Conservation (phyloP, 2,113 vertebrate genomes). For the Taurulus bubalis region DNA sequence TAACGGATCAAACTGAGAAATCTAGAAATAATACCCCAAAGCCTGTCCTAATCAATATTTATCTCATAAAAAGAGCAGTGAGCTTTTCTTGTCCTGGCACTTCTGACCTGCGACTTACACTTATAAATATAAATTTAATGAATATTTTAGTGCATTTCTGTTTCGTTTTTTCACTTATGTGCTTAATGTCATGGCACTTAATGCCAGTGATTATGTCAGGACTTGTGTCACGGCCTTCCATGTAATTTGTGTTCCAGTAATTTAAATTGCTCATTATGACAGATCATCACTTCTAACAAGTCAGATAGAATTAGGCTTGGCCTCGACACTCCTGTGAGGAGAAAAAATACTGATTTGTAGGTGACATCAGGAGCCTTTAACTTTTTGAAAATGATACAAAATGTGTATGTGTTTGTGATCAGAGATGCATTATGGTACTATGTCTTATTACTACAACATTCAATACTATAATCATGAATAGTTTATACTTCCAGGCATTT, state of each 20-base stretch:
- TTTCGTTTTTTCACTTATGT: background rate
- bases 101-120: slow-evolving; percentile 3
- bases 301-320: background rate
- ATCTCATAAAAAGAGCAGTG: slow-evolving; percentile 27
- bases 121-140: background rate
- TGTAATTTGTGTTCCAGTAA: slow-evolving; percentile 26
- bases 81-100: slow-evolving; percentile 25
- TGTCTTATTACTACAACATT: background rate
- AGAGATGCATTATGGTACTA: background rate
- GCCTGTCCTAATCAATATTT: slow-evolving; percentile 46
- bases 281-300: slow-evolving; percentile 18
- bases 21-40: slow-evolving; percentile 25
- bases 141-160: background rate
- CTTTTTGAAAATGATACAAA: background rate
- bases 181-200: slow-evolving; percentile 7
- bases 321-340: background rate
- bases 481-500: background rate
- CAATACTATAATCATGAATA: background rate
- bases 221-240: slow-evolving; percentile 6
- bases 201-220: slow-evolving; percentile 25
- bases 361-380: background rate
- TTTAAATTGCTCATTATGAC: slow-evolving; percentile 35
- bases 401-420: background rate
- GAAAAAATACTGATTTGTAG: background rate
- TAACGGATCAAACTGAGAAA: slow-evolving; percentile 41